Evolutionary conservation across 1,140 invertebrate genomes (phyloP), one percentile per base, ranked within the genome.

Genomic region (Argopecten irradians): DNA sequence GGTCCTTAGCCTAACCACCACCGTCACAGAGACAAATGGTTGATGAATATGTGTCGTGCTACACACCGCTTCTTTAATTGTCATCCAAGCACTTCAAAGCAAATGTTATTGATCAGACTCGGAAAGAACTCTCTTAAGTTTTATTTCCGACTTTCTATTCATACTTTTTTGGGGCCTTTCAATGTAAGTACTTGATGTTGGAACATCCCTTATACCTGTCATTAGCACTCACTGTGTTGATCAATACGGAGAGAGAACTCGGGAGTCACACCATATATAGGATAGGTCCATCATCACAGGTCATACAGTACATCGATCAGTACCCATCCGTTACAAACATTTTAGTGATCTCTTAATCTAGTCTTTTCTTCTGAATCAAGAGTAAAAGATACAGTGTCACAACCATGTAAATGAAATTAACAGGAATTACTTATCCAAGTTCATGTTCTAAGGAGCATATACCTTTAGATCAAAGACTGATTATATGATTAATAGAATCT

Each of bases 81-180:
- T 71, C 55, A 71, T 71, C 55, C 55, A 71, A 71, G 55, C 55
- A 71, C 55, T 71, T 71, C 55, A 71, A 71, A 71, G 55, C 55
- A 71, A 71, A 71, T 3, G n/a, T n/a, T 71, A 71, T 71, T 71
- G 55, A 71, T 71, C 55, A 71, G 28, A 71, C 55, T 71, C 3
- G 0, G 22, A 71, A 71, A 71, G 55, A 71, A 71, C 22, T 71
- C 22, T 71, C 55, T 28, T 71, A 7, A 71, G 55, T 71, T 71
- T 71, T 71, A 71, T 71, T 71, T 71, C 55, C 55, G 55, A 71
- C 55, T 71, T 71, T 71, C 55, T 71, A 71, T 71, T 71, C 55
- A 71, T 71, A 71, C 55, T 71, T 71, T 71, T 71, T 71, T 28
- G 8, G 1, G 1, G 55, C 11, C 55, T 71, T 71, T 71, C 28